Evolutionary conservation across 2,797 vertebrate genomes (phyloP).

Genomic region (Chloroceryle inda): DNA sequence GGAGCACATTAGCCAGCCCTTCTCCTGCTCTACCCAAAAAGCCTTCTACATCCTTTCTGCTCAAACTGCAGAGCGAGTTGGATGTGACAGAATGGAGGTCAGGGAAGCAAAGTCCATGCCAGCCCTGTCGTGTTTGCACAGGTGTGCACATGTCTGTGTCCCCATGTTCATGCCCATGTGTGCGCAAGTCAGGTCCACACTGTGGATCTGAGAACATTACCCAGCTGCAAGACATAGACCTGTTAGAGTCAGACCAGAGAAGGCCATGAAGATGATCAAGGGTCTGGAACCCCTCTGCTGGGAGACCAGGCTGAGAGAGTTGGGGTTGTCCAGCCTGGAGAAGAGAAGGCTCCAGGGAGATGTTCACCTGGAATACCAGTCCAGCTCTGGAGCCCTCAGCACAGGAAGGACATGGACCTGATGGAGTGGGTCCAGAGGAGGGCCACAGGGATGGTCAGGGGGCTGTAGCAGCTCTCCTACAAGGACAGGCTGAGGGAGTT

Average conservation of each 20-base stretch:
- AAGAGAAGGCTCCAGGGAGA: not conserved
- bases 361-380: not conserved
- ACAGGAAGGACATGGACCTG: too few relatives aligned
- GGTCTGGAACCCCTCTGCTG: not conserved
- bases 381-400: too few relatives aligned
- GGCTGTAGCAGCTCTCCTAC: too few relatives aligned
- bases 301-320: not conserved
- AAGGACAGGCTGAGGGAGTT: too few relatives aligned
- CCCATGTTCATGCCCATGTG: fast-evolving
- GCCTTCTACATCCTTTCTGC: not conserved
- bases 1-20: not conserved
- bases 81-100: not conserved
- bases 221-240: not conserved
- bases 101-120: not conserved
- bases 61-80: not conserved
- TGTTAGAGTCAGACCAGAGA: not conserved
- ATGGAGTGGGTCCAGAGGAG: too few relatives aligned
- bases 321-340: not conserved
- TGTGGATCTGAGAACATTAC: not conserved
- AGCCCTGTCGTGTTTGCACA: not conserved
- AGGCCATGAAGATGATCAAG: not conserved
- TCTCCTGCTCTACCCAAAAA: not conserved
- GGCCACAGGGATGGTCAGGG: too few relatives aligned
- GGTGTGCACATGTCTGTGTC: not conserved
- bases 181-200: not conserved